These are phyloP conservation scores for Cataglyphis cursor DNA, from an alignment of 2,888 invertebrate species.

Conservation along the genomic window DNA sequence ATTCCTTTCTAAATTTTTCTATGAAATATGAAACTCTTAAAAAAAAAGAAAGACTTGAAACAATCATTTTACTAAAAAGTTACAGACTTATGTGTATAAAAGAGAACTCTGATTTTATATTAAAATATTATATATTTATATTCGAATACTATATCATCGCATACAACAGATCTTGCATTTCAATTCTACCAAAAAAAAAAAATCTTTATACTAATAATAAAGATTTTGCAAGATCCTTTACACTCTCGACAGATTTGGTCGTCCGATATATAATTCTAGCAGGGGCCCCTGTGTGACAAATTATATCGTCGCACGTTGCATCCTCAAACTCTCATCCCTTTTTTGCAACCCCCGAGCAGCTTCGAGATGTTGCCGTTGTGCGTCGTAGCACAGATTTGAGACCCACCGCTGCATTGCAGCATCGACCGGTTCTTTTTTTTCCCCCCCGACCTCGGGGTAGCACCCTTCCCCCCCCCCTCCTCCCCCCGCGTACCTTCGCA, in stretches of 20 bases:
- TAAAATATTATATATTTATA: not conserved
- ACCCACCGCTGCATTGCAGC: conserved; percentile 26
- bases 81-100: not conserved
- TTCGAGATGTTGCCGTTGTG: conserved; percentile 1
- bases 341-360: not conserved
- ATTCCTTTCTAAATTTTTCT: not conserved
- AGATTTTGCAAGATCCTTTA: not conserved
- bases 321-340: not conserved
- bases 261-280: not conserved
- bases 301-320: not conserved
- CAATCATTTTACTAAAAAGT: not conserved
- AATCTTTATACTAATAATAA: not conserved
- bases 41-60: not conserved
- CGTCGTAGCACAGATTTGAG: not conserved
- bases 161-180: not conserved
- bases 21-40: not conserved
- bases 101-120: not conserved
- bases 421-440: conserved; percentile 34
- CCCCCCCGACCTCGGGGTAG: not conserved
- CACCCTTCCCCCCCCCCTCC: conserved; percentile 2
- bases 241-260: not conserved
- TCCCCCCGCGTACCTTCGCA: conserved; percentile 1
- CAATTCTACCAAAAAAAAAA: not conserved
- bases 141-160: not conserved
- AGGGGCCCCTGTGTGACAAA: not conserved